Percentiles rank a stretch among this genome's conserved stretches.
phyloP scores from a whole-genome alignment of 2,888 invertebrate species.

The Stenoptilia bipunctidactyla region DNA sequence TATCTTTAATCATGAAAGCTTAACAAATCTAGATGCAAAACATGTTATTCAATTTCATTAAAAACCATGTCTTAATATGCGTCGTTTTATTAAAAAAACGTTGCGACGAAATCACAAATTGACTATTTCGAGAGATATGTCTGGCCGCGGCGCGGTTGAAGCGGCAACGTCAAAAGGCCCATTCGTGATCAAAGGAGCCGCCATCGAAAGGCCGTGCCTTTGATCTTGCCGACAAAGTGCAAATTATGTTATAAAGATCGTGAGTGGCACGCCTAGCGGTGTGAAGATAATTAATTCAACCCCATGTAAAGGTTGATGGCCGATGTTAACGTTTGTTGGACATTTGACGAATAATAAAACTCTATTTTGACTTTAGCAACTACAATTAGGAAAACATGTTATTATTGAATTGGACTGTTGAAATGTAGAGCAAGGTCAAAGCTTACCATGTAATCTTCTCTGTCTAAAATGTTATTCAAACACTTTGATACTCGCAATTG shows the following conservation, averaged over 20 bases:
- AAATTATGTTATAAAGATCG: constrained; percentile 72
- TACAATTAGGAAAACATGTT: too few species aligned
- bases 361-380: too few species aligned
- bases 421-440: too few species aligned
- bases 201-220: constrained; percentile 56
- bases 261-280: constrained; percentile 55
- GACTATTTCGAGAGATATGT: constrained; percentile 61
- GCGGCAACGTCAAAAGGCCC: constrained; percentile 64
- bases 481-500: too few species aligned
- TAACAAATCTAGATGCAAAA: too few species aligned
- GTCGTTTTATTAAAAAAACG: constrained; percentile 32
- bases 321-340: not conserved
- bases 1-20: too few species aligned
- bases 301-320: constrained; percentile 12
- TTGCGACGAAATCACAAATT: constrained; percentile 65
- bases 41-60: too few species aligned
- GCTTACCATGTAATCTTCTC: too few species aligned
- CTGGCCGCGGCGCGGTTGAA: constrained; percentile 55
- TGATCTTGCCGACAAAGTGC: constrained; percentile 70
- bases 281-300: constrained; percentile 64
- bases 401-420: too few species aligned
- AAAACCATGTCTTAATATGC: constrained; percentile 4
- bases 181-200: constrained; percentile 67
- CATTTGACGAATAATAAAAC: not conserved
- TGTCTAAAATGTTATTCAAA: too few species aligned